Evolutionary conservation across 2,113 vertebrate genomes (phyloP), one percentile per base, ranked within the genome.

Genomic region (Mastomys coucha): DNA sequence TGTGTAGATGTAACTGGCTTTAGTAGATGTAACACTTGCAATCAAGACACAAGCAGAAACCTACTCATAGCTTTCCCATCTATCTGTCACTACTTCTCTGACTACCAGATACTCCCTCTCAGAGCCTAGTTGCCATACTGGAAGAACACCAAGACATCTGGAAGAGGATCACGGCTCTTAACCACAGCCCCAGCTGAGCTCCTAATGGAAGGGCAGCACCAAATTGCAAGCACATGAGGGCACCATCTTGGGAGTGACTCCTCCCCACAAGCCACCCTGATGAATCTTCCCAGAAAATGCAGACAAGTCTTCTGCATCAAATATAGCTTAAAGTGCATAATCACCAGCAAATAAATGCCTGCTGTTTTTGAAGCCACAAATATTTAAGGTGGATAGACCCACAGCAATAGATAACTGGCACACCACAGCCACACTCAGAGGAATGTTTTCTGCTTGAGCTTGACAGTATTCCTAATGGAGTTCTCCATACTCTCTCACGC

Each of bases 311-410:
- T 95, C 42, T 65, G 56, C 22, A 45, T 22, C 31, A 60, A 89
- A 16, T 75, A 89, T 82, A 84, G 45, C 49, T 97, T 45, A 70
- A 69, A 93, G 36, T 51, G 49, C 36, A 65, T 22, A 88, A 78
- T 60, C 33, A 1, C 20, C 49, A 94, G 33, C 56, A 88, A 82
- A 60, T 56, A 72, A 82, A 53, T 60, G 28, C 60, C 42, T 90
- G 82, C 24, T 82, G 28, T 60, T 88, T 96, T 78, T 91, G 85
- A 91, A 93, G 75, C 45, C 56, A 58, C 31, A 95, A 84, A 58
- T 36, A 65, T 85, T 39, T 51, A 89, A 65, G 39, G 65, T 51
- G 33, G 36, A 39, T 88, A 75, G 49, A 81, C 82, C 70, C 56
- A 39, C 3, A 65, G 63, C 69, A 56, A 36, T 39, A 87, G 82